Percentiles rank a stretch among this genome's conserved stretches.
These are phyloP conservation scores for Addax nasomaculatus DNA, from an alignment of 2,113 vertebrate species.

Conservation along the genomic window DNA sequence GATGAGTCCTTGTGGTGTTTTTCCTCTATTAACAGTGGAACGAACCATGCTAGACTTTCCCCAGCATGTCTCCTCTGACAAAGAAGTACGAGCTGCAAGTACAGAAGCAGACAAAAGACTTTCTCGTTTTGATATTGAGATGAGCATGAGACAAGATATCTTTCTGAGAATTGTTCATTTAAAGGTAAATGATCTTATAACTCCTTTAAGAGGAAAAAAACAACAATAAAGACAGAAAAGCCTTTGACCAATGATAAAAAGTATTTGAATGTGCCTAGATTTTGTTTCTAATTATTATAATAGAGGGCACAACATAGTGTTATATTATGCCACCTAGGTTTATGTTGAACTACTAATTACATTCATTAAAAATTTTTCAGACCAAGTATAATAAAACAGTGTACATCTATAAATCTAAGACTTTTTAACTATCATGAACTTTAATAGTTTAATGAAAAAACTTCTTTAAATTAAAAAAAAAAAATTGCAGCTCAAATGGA, in stretches of 20 bases:
- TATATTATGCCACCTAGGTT: neutral
- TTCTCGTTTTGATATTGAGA: slow-evolving; percentile 94
- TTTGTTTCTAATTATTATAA: slow-evolving; percentile 4
- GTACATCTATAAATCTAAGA: neutral
- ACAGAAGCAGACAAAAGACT: slow-evolving; percentile 94
- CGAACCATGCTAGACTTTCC: slow-evolving; percentile 93
- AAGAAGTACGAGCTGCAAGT: slow-evolving; percentile 90
- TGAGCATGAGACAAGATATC: slow-evolving; percentile 94
- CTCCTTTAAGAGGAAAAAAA: neutral
- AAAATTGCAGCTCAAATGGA: neutral
- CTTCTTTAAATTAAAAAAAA: neutral
- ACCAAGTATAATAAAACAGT: neutral
- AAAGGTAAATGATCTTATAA: slow-evolving; percentile 82
- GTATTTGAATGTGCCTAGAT: neutral
- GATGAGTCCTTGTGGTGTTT: neutral
- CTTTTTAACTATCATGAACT: neutral
- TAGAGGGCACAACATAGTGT: neutral
- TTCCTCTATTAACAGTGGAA: slow-evolving; percentile 82
- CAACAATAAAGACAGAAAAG: neutral
- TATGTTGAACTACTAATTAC: neutral
- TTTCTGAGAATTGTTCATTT: slow-evolving; percentile 89
- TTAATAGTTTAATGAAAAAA: neutral
- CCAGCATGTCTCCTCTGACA: slow-evolving; percentile 89
- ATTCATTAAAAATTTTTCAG: slow-evolving; percentile 1
- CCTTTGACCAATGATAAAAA: neutral